Evolutionary conservation across 2,888 invertebrate species (phyloP).

Genomic region (Adelphocoris suturalis): DNA sequence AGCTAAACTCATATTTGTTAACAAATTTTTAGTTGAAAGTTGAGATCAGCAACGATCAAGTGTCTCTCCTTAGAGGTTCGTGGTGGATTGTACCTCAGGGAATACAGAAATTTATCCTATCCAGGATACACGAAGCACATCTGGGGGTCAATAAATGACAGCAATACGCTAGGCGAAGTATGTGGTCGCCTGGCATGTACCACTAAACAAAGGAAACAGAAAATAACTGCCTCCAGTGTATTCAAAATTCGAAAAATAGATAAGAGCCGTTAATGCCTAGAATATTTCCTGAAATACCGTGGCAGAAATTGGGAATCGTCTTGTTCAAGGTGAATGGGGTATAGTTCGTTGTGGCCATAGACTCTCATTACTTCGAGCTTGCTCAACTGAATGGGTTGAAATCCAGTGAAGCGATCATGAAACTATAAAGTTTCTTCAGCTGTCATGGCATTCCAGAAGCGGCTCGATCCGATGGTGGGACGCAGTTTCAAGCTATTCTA

Average conservation of each 20-base stretch:
- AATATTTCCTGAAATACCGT: constrained; percentile 21
- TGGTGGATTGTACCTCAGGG: neutral
- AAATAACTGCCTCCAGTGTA: constrained; percentile 15
- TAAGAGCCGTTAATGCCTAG: constrained; percentile 42
- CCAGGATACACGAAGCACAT: neutral
- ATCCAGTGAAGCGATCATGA: constrained; percentile 1
- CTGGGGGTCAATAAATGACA: neutral
- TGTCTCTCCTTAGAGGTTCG: neutral
- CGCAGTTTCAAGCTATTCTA: too few species aligned
- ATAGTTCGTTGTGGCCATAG: constrained; percentile 22
- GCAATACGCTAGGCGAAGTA: neutral
- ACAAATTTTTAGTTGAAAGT: neutral
- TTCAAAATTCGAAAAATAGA: neutral
- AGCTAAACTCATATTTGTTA: neutral
- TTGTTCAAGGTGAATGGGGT: constrained; percentile 32
- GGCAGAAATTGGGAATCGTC: constrained; percentile 49
- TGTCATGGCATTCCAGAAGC: too few species aligned
- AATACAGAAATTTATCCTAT: neutral
- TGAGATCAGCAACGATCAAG: neutral
- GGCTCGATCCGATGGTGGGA: too few species aligned
- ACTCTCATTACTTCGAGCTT: constrained; percentile 46
- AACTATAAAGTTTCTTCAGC: constrained; percentile 39
- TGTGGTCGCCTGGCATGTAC: constrained; percentile 41
- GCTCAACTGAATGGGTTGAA: neutral
- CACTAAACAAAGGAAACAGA: neutral